Evolutionary conservation across 2,797 vertebrate species (phyloP).

Genomic region (Coracias cyanogaster): DNA sequence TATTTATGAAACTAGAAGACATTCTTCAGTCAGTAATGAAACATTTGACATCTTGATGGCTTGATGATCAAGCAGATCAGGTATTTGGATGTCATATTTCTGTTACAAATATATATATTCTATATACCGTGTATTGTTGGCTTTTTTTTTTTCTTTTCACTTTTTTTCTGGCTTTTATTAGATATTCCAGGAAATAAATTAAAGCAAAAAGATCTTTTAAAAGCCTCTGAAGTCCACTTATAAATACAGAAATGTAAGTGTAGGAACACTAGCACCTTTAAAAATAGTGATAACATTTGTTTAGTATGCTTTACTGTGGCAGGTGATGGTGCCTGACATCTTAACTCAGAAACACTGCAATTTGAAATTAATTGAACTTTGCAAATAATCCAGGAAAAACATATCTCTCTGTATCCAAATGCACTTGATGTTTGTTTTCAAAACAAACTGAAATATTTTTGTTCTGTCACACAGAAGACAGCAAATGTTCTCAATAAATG

Average conservation of each 20-base stretch:
- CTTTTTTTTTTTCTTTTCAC: background rate
- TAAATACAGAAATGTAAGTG: background rate
- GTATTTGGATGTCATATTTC: background rate
- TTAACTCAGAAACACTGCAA: background rate
- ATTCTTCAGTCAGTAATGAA: background rate
- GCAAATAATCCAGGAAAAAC: background rate
- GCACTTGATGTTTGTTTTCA: background rate
- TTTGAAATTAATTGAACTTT: background rate
- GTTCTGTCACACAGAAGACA: background rate
- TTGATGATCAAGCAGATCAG: background rate
- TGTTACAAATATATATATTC: background rate
- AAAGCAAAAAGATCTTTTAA: background rate
- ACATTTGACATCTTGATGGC: background rate
- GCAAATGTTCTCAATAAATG: background rate
- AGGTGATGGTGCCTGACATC: background rate
- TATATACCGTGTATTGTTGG: background rate
- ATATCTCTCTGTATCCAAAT: background rate
- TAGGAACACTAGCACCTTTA: background rate
- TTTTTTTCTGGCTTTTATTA: background rate
- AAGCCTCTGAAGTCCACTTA: background rate
- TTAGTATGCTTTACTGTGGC: background rate
- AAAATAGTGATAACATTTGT: background rate
- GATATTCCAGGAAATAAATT: background rate
- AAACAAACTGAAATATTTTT: background rate
- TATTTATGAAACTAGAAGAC: background rate